Percentiles rank a stretch among this genome's conserved stretches.
Evolutionary conservation across 2,113 vertebrate species (phyloP).

Genomic region (Halcyon senegalensis): DNA sequence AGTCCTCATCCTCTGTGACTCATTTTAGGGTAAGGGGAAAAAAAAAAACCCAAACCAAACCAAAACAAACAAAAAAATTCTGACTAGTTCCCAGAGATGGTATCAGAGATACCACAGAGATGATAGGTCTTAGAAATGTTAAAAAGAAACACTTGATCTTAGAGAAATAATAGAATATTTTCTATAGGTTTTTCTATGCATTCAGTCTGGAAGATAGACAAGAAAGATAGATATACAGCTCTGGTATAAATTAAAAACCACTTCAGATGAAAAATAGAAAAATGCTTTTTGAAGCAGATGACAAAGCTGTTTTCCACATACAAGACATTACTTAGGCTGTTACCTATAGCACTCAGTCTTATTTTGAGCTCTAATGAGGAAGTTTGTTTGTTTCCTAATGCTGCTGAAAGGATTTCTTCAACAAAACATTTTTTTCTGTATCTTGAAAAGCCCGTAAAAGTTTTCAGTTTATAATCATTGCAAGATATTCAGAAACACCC

Average conservation of each 20-base stretch:
- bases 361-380: neutral
- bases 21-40: neutral
- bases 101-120: too few species aligned
- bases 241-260: neutral
- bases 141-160: neutral
- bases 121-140: neutral
- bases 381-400: neutral
- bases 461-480: neutral
- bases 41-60: too few species aligned
- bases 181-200: neutral
- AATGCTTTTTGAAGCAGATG: neutral
- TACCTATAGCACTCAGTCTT: neutral
- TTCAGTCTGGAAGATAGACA: neutral
- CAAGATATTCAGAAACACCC: neutral
- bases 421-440: neutral
- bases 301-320: neutral
- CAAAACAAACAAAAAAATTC: neutral
- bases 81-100: neutral
- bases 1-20: neutral
- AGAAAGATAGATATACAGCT: neutral
- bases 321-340: neutral
- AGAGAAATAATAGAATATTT: neutral
- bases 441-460: neutral
- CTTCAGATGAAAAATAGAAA: neutral
- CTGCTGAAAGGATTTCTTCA: neutral